Percentiles rank a stretch among this genome's conserved stretches.
Evolutionary conservation across 2,113 vertebrate species (phyloP).

Genomic region (Catagonus wagneri): DNA sequence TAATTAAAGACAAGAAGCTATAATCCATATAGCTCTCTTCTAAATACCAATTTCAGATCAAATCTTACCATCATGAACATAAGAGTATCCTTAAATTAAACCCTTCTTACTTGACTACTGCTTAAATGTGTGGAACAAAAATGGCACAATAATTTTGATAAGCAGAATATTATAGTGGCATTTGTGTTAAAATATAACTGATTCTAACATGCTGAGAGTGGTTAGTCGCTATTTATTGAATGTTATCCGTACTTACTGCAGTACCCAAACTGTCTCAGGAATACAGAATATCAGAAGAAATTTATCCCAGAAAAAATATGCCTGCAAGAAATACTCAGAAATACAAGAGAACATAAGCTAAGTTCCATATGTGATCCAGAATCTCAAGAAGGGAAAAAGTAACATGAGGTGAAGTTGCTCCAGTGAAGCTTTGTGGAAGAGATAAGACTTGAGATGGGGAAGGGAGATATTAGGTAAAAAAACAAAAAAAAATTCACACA

Average conservation of each 20-base stretch:
- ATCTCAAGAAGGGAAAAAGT: not conserved
- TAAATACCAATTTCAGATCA: not conserved
- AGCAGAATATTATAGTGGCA: not conserved
- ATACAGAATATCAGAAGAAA: not conserved
- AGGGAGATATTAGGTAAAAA: not conserved
- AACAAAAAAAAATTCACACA: not conserved
- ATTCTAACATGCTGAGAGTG: not conserved
- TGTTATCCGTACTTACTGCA: not conserved
- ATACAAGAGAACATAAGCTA: not conserved
- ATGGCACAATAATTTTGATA: not conserved
- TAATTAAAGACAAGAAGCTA: not conserved
- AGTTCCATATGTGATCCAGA: not conserved
- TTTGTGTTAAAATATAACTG: not conserved
- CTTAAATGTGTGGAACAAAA: slow-evolving; percentile 16
- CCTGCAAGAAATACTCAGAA: not conserved
- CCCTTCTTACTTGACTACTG: not conserved
- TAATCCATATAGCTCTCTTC: not conserved
- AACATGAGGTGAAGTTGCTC: not conserved
- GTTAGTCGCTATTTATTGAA: not conserved
- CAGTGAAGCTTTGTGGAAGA: not conserved
- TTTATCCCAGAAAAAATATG: not conserved
- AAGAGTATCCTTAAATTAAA: not conserved
- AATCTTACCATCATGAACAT: not conserved
- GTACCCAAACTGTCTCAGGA: not conserved
- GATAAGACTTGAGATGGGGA: not conserved